Conservation (phyloP, 2,113 vertebrate species). For the Neodontobutis hainanensis region DNA sequence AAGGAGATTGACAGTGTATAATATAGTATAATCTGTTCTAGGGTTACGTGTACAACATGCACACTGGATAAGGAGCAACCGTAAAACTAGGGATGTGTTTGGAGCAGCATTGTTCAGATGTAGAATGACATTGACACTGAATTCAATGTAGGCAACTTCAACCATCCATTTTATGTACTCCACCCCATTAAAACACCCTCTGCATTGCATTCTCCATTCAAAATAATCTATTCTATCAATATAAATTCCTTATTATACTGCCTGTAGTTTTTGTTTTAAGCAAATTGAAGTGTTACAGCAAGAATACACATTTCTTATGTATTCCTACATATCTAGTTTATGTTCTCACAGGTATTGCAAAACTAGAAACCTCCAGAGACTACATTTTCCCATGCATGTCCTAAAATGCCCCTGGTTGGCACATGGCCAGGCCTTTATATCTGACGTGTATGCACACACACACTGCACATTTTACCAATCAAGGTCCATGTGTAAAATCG, state of each 20-base stretch:
- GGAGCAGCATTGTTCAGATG: too few species aligned
- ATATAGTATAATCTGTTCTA: conserved; percentile 6
- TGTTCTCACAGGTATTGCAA: not conserved
- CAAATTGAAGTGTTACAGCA: too few species aligned
- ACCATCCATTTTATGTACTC: too few species aligned
- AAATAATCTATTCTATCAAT: too few species aligned
- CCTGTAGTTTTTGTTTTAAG: too few species aligned
- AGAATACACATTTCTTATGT: too few species aligned
- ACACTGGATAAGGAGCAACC: not conserved
- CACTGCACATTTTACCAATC: conserved; percentile 8
- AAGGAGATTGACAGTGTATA: conserved; percentile 45
- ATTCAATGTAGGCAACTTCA: too few species aligned
- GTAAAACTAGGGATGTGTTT: not conserved
- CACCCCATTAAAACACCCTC: too few species aligned
- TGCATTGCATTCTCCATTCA: too few species aligned
- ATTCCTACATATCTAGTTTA: too few species aligned
- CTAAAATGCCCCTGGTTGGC: conserved; percentile 66
- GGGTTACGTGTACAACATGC: conserved; percentile 7
- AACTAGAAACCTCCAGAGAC: conserved; percentile 22
- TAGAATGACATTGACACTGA: too few species aligned
- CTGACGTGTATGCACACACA: conserved; percentile 19
- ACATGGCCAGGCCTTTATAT: conserved; percentile 33
- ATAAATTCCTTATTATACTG: too few species aligned
- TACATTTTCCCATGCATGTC: conserved; percentile 50
- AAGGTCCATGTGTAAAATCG: not conserved